A percentile compares a stretch with the other conserved stretches of the same genome.
These are phyloP conservation scores for Columba guinea DNA, from an alignment of 2,797 vertebrate species.

Conservation along the genomic window DNA sequence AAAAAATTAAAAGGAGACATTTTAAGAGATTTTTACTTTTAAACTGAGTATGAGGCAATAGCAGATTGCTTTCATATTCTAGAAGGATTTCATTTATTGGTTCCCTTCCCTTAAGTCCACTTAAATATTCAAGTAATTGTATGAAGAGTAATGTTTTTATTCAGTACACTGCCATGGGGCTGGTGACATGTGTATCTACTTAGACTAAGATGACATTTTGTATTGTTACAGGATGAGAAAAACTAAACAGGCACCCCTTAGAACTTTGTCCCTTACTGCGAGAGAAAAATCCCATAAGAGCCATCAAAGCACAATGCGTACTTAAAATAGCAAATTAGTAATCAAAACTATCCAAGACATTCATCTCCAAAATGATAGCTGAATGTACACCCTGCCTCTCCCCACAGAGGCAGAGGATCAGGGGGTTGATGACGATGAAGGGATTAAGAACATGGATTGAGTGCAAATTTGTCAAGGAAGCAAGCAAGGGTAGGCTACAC, in stretches of 20 bases:
- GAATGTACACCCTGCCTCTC: slow-evolving; percentile 9
- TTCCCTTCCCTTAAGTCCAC: slow-evolving; percentile 47
- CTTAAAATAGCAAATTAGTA: slow-evolving; percentile 77
- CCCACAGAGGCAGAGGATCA: not conserved
- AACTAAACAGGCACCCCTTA: slow-evolving; percentile 70
- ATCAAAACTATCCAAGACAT: slow-evolving; percentile 67
- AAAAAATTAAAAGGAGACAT: not conserved
- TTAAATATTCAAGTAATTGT: slow-evolving; percentile 46
- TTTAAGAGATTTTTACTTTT: not conserved
- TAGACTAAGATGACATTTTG: slow-evolving; percentile 74
- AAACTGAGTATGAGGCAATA: not conserved
- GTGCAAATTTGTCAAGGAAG: slow-evolving; percentile 21
- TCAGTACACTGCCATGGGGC: slow-evolving; percentile 42
- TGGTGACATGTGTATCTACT: slow-evolving; percentile 75
- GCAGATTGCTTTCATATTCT: not conserved
- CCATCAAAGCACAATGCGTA: slow-evolving; percentile 69
- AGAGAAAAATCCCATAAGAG: slow-evolving; percentile 65
- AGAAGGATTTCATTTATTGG: not conserved
- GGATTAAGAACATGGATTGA: not conserved
- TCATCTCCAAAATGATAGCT: slow-evolving; percentile 60
- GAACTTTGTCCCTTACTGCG: slow-evolving; percentile 58
- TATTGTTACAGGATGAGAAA: slow-evolving; percentile 74
- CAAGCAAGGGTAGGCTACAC: accelerated
- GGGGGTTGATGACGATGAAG: not conserved
- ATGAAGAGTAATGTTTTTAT: slow-evolving; percentile 43